Conservation (phyloP, 2,888 invertebrate species). For the Ophion ventricosus region DNA sequence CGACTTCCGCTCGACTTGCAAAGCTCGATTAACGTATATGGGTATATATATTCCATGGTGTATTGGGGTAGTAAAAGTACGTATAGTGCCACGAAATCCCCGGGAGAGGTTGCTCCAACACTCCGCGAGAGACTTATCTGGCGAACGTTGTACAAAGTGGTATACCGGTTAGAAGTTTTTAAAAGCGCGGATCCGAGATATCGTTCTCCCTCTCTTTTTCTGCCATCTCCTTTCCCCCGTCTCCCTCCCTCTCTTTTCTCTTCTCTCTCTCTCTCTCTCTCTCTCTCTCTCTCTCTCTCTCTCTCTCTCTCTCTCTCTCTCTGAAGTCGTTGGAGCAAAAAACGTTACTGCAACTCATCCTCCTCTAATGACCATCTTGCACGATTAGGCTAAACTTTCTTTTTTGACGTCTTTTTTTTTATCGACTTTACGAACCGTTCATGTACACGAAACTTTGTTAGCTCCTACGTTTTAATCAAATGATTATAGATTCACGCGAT, state of each 20-base stretch:
- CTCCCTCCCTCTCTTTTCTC: not conserved
- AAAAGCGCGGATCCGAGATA: constrained; percentile 62
- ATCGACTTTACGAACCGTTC: constrained; percentile 36
- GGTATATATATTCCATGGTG: constrained; percentile 16
- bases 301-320: constrained; percentile 7
- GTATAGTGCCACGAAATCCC: constrained; percentile 54
- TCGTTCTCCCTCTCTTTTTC: constrained; percentile 24
- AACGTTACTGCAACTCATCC: constrained; percentile 46
- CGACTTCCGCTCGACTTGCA: constrained; percentile 63
- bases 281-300: constrained; percentile 26
- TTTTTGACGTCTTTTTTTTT: constrained; percentile 39
- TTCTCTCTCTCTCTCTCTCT: constrained; percentile 1
- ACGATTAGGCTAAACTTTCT: constrained; percentile 63
- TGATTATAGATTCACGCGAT: constrained; percentile 32
- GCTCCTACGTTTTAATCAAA: constrained; percentile 21
- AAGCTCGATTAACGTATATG: constrained; percentile 62
- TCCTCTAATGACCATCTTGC: constrained; percentile 66
- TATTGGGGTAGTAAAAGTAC: constrained; percentile 54
- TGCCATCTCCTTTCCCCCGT: not conserved
- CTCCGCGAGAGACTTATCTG: constrained; percentile 63
- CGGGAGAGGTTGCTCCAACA: constrained; percentile 59
- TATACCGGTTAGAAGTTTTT: constrained; percentile 65
- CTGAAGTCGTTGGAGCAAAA: constrained; percentile 15
- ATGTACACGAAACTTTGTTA: constrained; percentile 37
- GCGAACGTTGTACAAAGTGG: constrained; percentile 66